Evolutionary conservation across 2,888 invertebrate genomes (phyloP), one percentile per base, ranked within the genome.

Genomic region (Megaustenia siamemsis): DNA sequence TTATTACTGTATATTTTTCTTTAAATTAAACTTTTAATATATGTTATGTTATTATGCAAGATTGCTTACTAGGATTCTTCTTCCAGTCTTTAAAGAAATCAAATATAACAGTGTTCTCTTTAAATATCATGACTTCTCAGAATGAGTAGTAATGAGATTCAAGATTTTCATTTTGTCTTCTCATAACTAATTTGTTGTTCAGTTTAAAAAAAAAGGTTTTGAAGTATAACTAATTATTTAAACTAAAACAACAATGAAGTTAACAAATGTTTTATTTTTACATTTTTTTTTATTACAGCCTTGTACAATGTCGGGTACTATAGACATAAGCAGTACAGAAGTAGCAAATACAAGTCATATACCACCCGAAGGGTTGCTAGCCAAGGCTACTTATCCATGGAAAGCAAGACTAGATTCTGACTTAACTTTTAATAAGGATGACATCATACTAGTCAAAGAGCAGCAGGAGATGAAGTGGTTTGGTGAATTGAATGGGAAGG

Each of bases 381-480:
- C 94, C 2, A 94, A 94, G 84, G 95, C 95, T 3, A 89, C 95
- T 82, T 96, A 95, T 91, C 95, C 95, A 24, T 96, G 96, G 95
- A 94, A 95, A 89, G 96, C 96, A 24, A 95, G 95, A 71, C 95
- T 95, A 89, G 95, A 95, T 77, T 95, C 95, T 88, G 96, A 96
- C 90, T 93, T 96, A 81, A 94, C 95, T 0, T 96, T 96, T 90
- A 94, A 95, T 86, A 96, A 96, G 92, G 96, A 96, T 82, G 96
- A 96, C 89, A 91, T 94, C 32, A 95, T 96, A 85, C 94, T 93
- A 84, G 95, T 96, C 38, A 94, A 95, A 83, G 96, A 96, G 90
- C 95, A 96, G 91, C 94, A 96, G 94, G 95, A 95, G 82, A 95
- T 95, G 93, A 96, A 96, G 95, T 96, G 95, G 95, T 95, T 95